A percentile compares a stretch with the other conserved stretches of the same genome.
These are phyloP conservation scores for Atherix ibis DNA, from an alignment of 2,888 invertebrate species.

Conservation along the genomic window DNA sequence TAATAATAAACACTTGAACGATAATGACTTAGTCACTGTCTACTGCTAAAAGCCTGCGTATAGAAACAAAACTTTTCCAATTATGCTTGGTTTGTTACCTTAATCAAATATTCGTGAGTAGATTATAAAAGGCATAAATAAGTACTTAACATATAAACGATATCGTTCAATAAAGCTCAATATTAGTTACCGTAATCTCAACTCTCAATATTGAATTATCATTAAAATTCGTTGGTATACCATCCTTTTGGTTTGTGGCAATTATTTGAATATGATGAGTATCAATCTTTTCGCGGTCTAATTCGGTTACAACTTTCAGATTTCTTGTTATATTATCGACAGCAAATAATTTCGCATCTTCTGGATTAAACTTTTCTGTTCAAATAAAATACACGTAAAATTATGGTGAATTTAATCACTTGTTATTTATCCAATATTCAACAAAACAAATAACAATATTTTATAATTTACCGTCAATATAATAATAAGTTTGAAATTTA, in stretches of 20 bases:
- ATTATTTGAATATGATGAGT: slow-evolving; percentile 34
- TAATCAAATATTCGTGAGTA: too few relatives aligned
- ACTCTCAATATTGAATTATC: slow-evolving; percentile 29
- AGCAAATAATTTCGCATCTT: slow-evolving; percentile 14
- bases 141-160: too few relatives aligned
- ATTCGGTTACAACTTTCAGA: slow-evolving; percentile 25
- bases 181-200: slow-evolving; percentile 32
- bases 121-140: too few relatives aligned
- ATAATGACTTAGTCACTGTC: too few relatives aligned
- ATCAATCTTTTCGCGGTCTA: slow-evolving; percentile 34
- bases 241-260: slow-evolving; percentile 33
- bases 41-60: too few relatives aligned
- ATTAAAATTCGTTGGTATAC: slow-evolving; percentile 18
- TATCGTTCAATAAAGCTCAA: too few relatives aligned
- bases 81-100: too few relatives aligned
- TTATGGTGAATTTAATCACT: neutral
- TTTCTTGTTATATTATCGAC: slow-evolving; percentile 28
- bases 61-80: too few relatives aligned
- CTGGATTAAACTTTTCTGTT: slow-evolving; percentile 11
- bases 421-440: neutral
- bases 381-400: neutral
- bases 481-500: slow-evolving; percentile 33
- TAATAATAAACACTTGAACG: too few relatives aligned
- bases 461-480: slow-evolving; percentile 30
- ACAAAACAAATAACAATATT: neutral